phyloP scores from a whole-genome alignment of 2,888 invertebrate genomes.

The Leucozona laternaria region DNA sequence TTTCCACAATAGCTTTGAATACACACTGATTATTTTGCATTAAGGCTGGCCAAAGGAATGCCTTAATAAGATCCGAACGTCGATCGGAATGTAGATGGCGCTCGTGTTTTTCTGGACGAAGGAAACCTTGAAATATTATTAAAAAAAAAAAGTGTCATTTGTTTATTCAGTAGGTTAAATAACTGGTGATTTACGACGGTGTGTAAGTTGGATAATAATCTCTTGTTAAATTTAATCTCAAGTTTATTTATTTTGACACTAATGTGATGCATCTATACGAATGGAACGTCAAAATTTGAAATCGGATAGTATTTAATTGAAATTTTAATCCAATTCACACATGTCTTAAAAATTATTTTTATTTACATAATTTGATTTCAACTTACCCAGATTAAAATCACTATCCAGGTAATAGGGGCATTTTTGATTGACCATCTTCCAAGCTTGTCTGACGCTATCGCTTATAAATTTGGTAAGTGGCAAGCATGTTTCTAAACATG shows the following conservation, averaged over 20 bases:
- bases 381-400: constrained; percentile 87
- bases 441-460: constrained; percentile 93
- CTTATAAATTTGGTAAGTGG: constrained; percentile 92
- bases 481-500: constrained; percentile 91
- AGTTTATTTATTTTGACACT: too few relatives aligned
- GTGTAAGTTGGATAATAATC: too few relatives aligned
- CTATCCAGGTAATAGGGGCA: constrained; percentile 88
- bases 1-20: constrained; percentile 93
- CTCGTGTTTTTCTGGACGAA: constrained; percentile 91
- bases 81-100: constrained; percentile 91
- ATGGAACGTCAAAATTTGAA: too few relatives aligned
- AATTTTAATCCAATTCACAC: too few relatives aligned
- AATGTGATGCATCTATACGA: too few relatives aligned
- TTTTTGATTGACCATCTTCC: constrained; percentile 92
- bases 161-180: too few relatives aligned
- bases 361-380: too few relatives aligned
- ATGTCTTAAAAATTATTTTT: too few relatives aligned
- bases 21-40: constrained; percentile 91
- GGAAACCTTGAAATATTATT: constrained; percentile 85
- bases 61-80: constrained; percentile 89
- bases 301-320: too few relatives aligned
- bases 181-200: too few relatives aligned
- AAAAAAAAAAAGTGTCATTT: neutral
- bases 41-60: constrained; percentile 94
- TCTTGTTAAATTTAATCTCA: too few relatives aligned